These are phyloP conservation scores for Tenrec ecaudatus DNA, from an alignment of 2,113 vertebrate species.

Conservation along the genomic window DNA sequence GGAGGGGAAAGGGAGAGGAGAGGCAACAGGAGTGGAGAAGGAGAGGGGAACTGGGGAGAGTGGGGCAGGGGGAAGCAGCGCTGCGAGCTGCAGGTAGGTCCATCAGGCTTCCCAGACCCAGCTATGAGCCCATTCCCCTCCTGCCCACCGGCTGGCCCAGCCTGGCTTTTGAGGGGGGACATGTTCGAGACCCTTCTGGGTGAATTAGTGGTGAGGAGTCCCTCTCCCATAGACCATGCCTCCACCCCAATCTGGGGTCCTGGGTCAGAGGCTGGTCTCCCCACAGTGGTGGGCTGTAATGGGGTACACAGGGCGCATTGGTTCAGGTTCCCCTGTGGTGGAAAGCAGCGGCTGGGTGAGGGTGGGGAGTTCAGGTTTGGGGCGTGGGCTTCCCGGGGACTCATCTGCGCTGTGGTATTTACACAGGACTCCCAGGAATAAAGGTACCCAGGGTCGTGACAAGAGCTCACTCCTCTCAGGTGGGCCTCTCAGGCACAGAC, in stretches of 20 bases:
- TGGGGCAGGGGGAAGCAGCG: background rate
- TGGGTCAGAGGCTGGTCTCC: background rate
- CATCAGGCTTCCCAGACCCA: background rate
- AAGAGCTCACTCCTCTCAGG: slow-evolving; percentile 3
- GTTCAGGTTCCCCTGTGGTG: background rate
- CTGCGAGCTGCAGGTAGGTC: background rate
- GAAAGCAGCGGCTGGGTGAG: background rate
- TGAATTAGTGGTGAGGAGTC: too few relatives aligned
- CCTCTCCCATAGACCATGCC: background rate
- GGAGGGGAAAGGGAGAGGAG: background rate
- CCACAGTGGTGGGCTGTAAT: background rate
- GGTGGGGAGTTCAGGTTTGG: slow-evolving; percentile 60
- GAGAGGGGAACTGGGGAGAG: background rate
- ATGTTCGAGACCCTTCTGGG: background rate
- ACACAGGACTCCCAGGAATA: slow-evolving; percentile 58
- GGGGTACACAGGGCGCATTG: background rate
- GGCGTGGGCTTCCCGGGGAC: slow-evolving; percentile 76
- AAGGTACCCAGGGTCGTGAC: background rate
- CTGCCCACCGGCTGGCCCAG: background rate
- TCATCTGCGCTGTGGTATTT: slow-evolving; percentile 73
- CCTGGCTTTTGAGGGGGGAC: background rate
- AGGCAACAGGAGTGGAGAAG: background rate
- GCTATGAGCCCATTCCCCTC: background rate
- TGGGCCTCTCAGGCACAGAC: background rate
- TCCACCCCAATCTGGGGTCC: background rate